Base-by-base conservation (phyloP, 2,797 vertebrate species). In the Sandelia bainsii region DNA sequence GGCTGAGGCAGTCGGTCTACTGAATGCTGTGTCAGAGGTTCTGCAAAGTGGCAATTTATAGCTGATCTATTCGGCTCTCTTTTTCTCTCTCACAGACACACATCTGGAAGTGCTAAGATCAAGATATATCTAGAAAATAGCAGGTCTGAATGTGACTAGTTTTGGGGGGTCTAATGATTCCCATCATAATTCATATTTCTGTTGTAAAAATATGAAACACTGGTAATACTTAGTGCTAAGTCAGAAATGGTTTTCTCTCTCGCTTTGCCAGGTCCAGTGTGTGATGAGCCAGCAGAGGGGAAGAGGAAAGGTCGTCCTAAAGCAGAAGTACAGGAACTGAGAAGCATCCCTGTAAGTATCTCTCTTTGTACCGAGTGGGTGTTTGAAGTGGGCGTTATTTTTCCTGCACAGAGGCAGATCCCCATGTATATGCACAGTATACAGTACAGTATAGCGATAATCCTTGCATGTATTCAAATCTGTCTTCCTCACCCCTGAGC, bases 301-400 rank as follows among this genome's bases (percentile, higher is more conserved):
- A 99, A 95, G 93, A 96, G 96, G 90, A 98, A 99, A 93, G 96
- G 96, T 79, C 94, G 96, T 70, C 96, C 96, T 32, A 96, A 96
- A 91, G 93, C 93, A 0, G 97, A 98, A 81, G 94, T 95, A 87
- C 97, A 97, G 88, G 96, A 96, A 0, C 94, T 98, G 75, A 95
- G 96, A 91, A 96, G 94, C 88, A 98, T 99, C 88, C 97, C 97
- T 1, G 97, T 98, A 94, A 97, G 97, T 94, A 74, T 58, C 40
- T 82, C 56, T 75, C 72, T 80, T 72, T 76, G 59, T 82, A 79
- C 79, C n/a, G 52, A 81, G 66, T 51, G 71, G 67, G 53, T 75
- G 73, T 51, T 73, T 86, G 50, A 85, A 72, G 68, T 85, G 78
- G 75, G 60, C 63, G 60, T 81, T 34, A 53, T 54, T 81, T 63